phyloP scores from a whole-genome alignment of 2,888 invertebrate genomes.

The Catocala sponsa region DNA sequence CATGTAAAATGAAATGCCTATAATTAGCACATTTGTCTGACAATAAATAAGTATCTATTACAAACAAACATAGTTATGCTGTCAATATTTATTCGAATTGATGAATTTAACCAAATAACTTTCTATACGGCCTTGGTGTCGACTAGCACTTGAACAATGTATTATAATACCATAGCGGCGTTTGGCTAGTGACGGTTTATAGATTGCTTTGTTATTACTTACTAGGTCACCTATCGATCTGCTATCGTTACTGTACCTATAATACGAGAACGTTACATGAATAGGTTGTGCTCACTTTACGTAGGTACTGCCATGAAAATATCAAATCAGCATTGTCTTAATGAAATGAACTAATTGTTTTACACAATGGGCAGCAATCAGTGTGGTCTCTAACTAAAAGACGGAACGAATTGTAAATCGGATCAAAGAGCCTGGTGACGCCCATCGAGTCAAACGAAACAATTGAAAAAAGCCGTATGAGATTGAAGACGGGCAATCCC shows the following conservation, averaged over 20 bases:
- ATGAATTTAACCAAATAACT: too few species aligned
- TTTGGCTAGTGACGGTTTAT: slow-evolving; percentile 1
- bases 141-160: too few species aligned
- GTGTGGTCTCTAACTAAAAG: slow-evolving; percentile 60
- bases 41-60: too few species aligned
- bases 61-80: too few species aligned
- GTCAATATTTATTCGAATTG: too few species aligned
- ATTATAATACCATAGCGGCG: too few species aligned
- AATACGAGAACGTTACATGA: neutral
- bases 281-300: neutral
- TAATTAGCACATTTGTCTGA: too few species aligned
- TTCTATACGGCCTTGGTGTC: too few species aligned
- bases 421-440: slow-evolving; percentile 77
- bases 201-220: slow-evolving; percentile 7
- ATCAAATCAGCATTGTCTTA: slow-evolving; percentile 1
- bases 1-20: too few species aligned
- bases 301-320: neutral
- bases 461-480: slow-evolving; percentile 73
- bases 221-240: slow-evolving; percentile 16
- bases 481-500: slow-evolving; percentile 69
- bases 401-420: slow-evolving; percentile 84
- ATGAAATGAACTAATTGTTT: slow-evolving; percentile 6
- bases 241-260: slow-evolving; percentile 29
- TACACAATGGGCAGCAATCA: slow-evolving; percentile 34
- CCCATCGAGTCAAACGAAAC: slow-evolving; percentile 80